Evolutionary conservation across 2,888 invertebrate species (phyloP), one percentile per base, ranked within the genome.

Genomic region (Clunio marinus): DNA sequence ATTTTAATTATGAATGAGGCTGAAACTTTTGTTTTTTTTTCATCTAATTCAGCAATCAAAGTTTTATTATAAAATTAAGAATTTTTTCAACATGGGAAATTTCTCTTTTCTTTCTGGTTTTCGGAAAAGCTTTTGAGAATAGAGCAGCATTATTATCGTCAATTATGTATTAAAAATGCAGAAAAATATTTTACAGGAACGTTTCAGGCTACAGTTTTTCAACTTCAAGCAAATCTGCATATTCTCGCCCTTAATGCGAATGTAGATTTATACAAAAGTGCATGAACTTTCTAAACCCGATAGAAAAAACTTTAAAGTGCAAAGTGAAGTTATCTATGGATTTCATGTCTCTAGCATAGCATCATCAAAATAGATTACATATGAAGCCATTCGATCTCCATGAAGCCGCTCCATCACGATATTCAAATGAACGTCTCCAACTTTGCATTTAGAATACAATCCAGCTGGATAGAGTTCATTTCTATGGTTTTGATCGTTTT

Each of bases 141-240:
- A 41, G 4, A 10, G 4, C 22, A 45, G 45, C 13, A 15, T 45
- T 45, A 45, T 45, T 7, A 45, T 55, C 22, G 22, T 55, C 51
- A 55, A 55, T 22, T 22, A 55, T 46, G 51, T 55, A 55, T 55
- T 55, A 55, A 24, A 24, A 55, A 22, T 22, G 22, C 22, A 55
- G 51, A 20, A 55, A 55, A 55, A 22, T 55, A 4, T 55, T 55
- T 55, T 55, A 13, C n/a, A 8, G 17, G 20, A 51, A 3, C 17
- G 10, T 32, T 32, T 41, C 51, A 2, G 17, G 10, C 17, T 22
- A 17, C 20, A n/a, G 15, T 45, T 55, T 20, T 7, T 41, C 41
- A n/a, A n/a, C n/a, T n/a, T 41, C 41, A 15, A 41, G 41, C 10
- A 15, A 2, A 10, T 41, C 41, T 41, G 41, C 41, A 41, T 41